Percentiles rank a stretch among this genome's conserved stretches.
These are phyloP conservation scores for Drepana falcataria DNA, from an alignment of 2,888 invertebrate genomes.

Conservation along the genomic window DNA sequence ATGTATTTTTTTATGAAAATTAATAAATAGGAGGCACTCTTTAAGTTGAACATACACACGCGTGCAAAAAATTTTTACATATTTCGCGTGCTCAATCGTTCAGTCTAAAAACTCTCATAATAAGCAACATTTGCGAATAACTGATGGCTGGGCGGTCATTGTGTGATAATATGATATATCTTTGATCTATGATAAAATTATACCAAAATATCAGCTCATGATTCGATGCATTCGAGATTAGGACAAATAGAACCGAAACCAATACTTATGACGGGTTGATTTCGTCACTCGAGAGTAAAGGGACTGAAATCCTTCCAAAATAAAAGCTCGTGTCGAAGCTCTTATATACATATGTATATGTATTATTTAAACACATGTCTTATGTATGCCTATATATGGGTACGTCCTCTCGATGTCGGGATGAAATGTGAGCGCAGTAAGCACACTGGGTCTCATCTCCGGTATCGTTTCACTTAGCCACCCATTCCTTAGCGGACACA, in stretches of 20 bases:
- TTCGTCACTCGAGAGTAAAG: background rate
- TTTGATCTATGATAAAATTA: background rate
- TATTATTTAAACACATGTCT: background rate
- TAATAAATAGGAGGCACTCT: too few species aligned
- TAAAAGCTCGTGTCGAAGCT: background rate
- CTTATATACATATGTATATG: too few species aligned
- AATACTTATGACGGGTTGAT: background rate
- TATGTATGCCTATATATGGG: conserved; percentile 12
- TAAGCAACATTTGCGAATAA: conserved; percentile 4
- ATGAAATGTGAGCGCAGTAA: conserved; percentile 40
- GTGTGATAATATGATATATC: background rate
- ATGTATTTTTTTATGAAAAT: too few species aligned
- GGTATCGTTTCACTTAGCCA: conserved; percentile 61
- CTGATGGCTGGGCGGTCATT: background rate
- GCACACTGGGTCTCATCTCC: conserved; percentile 51
- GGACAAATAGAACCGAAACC: background rate
- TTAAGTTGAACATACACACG: too few species aligned
- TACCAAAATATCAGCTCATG: background rate
- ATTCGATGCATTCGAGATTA: background rate
- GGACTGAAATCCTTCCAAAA: background rate
- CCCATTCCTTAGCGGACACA: conserved; percentile 49
- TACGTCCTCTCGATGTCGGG: conserved; percentile 24
- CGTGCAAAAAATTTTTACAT: too few species aligned
- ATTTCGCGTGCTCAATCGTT: too few species aligned
- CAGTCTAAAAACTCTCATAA: too few species aligned